Evolutionary conservation across 2,888 invertebrate species (phyloP), one percentile per base, ranked within the genome.

Genomic region (Hirtodrosophila alboralis): DNA sequence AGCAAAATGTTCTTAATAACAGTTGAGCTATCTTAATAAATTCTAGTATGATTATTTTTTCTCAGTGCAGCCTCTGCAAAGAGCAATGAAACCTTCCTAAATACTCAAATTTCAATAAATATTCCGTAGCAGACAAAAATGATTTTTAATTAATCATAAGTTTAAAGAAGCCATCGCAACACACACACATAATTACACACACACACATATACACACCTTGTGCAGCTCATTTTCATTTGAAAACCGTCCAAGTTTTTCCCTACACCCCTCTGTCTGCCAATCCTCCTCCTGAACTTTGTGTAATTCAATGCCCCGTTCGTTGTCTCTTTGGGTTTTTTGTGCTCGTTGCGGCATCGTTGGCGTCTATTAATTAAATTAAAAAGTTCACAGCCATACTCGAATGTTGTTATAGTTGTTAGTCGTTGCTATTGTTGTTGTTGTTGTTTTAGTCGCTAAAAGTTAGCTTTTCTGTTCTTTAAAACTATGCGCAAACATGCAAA

Each of bases 361-460:
- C 75, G 69, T 79, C 84, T 85, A 85, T 83, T 83, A 83, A 83
- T 83, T 85, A 85, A 83, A 83, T 83, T 83, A 83, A 83, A 83
- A 83, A 85, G 59, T 83, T 84, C 70, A 61, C 58, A 75, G 75
- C 59, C 75, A 63, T 36, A 49, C 51, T 30, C 28, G 14, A 33
- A 8, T 52, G 45, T 65, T 47, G 40, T 58, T 37, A 10, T 18
- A 23, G 7, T 53, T 34, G n/a, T 38, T 30, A n/a, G 8, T 14
- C 13, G 16, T 28, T 31, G 31, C 44, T 23, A 10, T 13, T 14
- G 5, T 21, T 13, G 21, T 27, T 33, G 37, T 40, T 36, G 48
- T 12, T 26, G 65, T 5, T 18, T 1, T 52, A 52, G 49, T 41
- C 27, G 7, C 30, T 53, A 26, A 33, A 34, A 34, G 37, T 45